phyloP scores from a whole-genome alignment of 2,113 vertebrate genomes.

The Cryptotis parvus region DNA sequence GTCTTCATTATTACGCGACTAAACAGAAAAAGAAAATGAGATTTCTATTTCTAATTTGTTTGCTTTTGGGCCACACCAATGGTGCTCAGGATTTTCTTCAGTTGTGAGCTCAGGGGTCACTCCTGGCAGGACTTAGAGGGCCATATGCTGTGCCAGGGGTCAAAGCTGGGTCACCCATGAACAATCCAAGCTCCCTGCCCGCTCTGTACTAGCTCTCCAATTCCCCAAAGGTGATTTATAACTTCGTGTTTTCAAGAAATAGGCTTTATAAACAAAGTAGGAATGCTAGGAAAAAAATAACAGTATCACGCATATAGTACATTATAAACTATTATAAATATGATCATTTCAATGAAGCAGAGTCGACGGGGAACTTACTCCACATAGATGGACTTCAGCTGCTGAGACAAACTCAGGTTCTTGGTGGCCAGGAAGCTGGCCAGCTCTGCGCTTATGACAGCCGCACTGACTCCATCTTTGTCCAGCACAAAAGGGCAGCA shows the following conservation, averaged over 20 bases:
- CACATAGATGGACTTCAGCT: conserved; percentile 93
- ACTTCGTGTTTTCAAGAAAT: background rate
- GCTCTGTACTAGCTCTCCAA: too few relatives aligned
- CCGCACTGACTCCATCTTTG: conserved; percentile 97
- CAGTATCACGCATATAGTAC: background rate
- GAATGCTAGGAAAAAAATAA: background rate
- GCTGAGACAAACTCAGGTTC: conserved; percentile 91
- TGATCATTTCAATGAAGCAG: background rate
- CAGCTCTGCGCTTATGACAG: conserved; percentile 95
- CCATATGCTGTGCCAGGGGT: too few relatives aligned
- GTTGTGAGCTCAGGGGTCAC: too few relatives aligned
- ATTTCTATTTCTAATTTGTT: background rate
- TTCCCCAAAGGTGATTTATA: background rate
- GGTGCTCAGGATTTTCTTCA: too few relatives aligned
- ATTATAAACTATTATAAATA: background rate
- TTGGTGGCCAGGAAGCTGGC: conserved; percentile 92
- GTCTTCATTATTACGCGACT: background rate
- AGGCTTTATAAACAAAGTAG: conserved; percentile 10
- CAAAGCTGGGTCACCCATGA: too few relatives aligned
- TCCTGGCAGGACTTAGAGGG: too few relatives aligned
- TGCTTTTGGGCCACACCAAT: too few relatives aligned
- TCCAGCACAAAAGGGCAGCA: conserved; percentile 96
- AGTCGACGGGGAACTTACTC: conserved; percentile 89
- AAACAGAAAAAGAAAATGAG: background rate
- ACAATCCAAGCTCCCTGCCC: too few relatives aligned